Percentiles rank a stretch among this genome's conserved stretches.
phyloP scores from a whole-genome alignment of 2,797 vertebrate species.

The Gymnodraco acuticeps region DNA sequence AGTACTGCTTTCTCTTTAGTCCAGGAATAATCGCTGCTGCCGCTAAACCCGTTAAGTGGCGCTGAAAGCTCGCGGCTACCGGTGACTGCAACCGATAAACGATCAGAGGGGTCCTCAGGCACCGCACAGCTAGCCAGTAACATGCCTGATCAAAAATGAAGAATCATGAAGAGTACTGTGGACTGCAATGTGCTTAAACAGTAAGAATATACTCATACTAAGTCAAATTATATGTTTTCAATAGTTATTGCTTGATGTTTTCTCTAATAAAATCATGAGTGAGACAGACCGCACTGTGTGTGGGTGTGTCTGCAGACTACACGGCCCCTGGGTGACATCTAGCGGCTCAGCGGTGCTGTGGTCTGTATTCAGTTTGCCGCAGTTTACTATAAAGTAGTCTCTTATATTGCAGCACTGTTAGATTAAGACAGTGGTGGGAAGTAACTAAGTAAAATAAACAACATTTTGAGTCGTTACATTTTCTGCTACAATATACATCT shows the following conservation, averaged over 20 bases:
- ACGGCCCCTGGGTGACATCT: conserved; percentile 67
- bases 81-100: conserved; percentile 62
- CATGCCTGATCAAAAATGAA: conserved; percentile 73
- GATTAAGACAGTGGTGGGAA: too few relatives aligned
- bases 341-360: background rate
- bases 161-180: background rate
- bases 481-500: too few relatives aligned
- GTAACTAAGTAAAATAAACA: too few relatives aligned
- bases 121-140: conserved; percentile 80
- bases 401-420: too few relatives aligned
- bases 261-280: conserved; percentile 2
- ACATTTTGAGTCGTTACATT: too few relatives aligned
- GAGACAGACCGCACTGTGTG: conserved; percentile 24
- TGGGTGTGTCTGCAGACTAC: conserved; percentile 55
- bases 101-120: conserved; percentile 74
- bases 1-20: conserved; percentile 43
- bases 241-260: fast-evolving
- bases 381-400: conserved; percentile 23
- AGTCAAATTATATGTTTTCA: background rate
- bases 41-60: conserved; percentile 19
- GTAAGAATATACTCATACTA: fast-evolving
- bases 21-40: conserved; percentile 52
- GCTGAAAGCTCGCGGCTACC: conserved; percentile 46
- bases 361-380: conserved; percentile 21
- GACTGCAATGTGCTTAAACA: too few relatives aligned